Conservation (phyloP, 2,797 vertebrate genomes). For the Selene dorsalis region DNA sequence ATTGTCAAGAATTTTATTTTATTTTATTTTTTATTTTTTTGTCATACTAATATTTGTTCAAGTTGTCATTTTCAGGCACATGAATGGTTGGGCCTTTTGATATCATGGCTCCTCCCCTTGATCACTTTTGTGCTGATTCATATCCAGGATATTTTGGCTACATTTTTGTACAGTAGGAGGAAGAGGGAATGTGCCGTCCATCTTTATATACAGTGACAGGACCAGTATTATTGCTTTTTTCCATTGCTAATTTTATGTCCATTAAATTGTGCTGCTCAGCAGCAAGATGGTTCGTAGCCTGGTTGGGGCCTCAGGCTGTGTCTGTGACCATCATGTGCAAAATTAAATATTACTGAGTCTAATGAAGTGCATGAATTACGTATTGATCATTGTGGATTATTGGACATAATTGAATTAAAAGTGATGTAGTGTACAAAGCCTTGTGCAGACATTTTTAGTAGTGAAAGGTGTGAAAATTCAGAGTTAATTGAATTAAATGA, state of each 20-base stretch:
- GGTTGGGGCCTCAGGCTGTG: background rate
- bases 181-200: background rate
- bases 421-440: conserved; percentile 35
- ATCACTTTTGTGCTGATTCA: no score
- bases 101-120: no score
- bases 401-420: conserved; percentile 39
- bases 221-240: background rate
- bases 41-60: no score
- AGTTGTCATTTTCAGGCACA: no score
- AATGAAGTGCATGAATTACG: conserved; percentile 49
- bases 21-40: no score
- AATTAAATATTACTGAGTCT: conserved; percentile 12
- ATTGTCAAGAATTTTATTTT: no score
- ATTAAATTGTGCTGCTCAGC: background rate
- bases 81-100: no score
- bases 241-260: background rate
- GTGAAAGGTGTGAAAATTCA: conserved; percentile 25
- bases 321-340: background rate
- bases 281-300: background rate
- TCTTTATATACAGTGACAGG: background rate
- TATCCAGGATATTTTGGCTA: no score
- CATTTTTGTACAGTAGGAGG: no score
- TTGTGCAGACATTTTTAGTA: conserved; percentile 33
- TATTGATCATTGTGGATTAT: conserved; percentile 38
- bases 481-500: conserved; percentile 9